Conservation (phyloP, 2,888 invertebrate species). For the Brenthis daphne region DNA sequence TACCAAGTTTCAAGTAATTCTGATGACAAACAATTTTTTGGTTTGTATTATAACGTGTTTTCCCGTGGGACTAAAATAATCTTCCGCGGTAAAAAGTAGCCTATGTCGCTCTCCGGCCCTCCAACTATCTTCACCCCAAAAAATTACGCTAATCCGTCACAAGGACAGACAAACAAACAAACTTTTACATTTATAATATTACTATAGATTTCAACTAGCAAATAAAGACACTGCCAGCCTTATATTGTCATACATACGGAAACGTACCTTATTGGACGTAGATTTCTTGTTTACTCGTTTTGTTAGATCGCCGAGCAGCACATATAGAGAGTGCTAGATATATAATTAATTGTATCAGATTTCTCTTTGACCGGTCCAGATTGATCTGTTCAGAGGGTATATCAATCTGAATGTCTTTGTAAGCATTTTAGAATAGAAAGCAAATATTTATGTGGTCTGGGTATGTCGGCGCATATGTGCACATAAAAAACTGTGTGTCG, state of each 20-base stretch:
- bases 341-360: constrained; percentile 45
- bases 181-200: too few species aligned
- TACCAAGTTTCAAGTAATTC: too few species aligned
- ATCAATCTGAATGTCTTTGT: constrained; percentile 66
- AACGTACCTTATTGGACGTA: not conserved
- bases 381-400: constrained; percentile 58
- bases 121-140: too few species aligned
- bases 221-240: too few species aligned
- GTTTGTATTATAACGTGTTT: too few species aligned
- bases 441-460: constrained; percentile 78
- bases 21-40: too few species aligned
- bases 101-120: too few species aligned
- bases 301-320: not conserved
- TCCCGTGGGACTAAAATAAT: too few species aligned
- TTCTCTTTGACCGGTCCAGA: constrained; percentile 45
- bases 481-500: constrained; percentile 70
- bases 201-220: too few species aligned
- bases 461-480: constrained; percentile 60
- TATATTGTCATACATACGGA: not conserved
- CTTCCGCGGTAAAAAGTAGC: too few species aligned
- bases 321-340: constrained; percentile 30
- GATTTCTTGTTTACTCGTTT: constrained; percentile 3
- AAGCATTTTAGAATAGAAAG: constrained; percentile 76
- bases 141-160: too few species aligned
- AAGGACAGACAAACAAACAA: too few species aligned